Evolutionary conservation across 1,140 invertebrate genomes (phyloP), one percentile per base, ranked within the genome.

Genomic region (Ceratitis capitata): DNA sequence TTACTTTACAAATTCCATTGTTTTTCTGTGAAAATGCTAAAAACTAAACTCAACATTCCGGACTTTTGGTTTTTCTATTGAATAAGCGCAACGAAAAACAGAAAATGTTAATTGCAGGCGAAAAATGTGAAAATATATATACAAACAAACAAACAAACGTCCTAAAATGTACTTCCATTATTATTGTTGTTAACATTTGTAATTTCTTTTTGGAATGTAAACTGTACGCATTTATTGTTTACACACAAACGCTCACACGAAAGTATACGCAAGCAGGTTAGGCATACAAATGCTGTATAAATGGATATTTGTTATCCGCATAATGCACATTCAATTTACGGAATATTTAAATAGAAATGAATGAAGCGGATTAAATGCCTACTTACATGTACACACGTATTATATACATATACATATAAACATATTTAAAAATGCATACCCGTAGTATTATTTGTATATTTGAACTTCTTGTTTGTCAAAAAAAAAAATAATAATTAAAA

Each of bases 131-230:
- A 78, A 45, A 74, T n/a, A n/a, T n/a, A n/a, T n/a, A n/a, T n/a
- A n/a, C n/a, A n/a, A n/a, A n/a, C n/a, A n/a, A n/a, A n/a, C 35
- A 74, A 3, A 45, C 39, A 42, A 74, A 78, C 39, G 39, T 78
- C 69, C 69, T 42, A 45, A 45, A 39, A 78, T 78, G 39, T 45
- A 78, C 69, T 78, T 78, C n/a, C 39, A 78, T 45, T 78, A 78
- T 78, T 78, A 78, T 78, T 78, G 69, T 78, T 78, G 69, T 78
- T 78, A 78, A 78, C 39, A 78, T 45, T 78, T 78, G 69, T 78
- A 78, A 10, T 61, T 61, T 45, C 32, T 78, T 78, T 61, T 78
- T 78, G 69, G 69, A 47, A 78, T 45, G 10, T 78, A 14, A 39
- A 45, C 69, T 42, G n/a, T 78, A 39, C 39, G 39, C 39, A 78